Conservation (phyloP, 2,888 invertebrate genomes). For the Dysmachus trigonus region DNA sequence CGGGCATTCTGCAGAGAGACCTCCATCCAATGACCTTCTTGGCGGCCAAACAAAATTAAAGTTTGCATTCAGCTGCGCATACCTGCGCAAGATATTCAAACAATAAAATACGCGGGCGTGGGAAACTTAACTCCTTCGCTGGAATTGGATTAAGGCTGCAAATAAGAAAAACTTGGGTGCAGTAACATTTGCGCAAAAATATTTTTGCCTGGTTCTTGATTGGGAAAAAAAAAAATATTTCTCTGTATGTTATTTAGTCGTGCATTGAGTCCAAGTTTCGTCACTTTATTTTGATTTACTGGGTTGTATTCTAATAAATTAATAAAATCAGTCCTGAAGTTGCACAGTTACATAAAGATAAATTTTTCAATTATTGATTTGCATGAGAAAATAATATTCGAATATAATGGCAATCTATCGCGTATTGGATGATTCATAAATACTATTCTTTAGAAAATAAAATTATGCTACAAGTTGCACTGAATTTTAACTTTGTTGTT, state of each 20-base stretch:
- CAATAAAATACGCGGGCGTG: slow-evolving; percentile 7
- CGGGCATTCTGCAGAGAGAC: neutral
- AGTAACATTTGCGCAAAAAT: neutral
- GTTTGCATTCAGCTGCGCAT: slow-evolving; percentile 4
- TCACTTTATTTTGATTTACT: neutral
- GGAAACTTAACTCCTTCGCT: neutral
- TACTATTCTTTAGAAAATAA: neutral
- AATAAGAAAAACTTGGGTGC: neutral
- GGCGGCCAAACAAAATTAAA: slow-evolving; percentile 13
- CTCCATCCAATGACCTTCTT: slow-evolving; percentile 7
- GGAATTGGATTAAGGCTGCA: neutral
- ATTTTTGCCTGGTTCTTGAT: neutral
- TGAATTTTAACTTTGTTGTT: no score
- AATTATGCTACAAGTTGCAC: neutral
- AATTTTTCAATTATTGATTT: neutral
- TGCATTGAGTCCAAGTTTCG: neutral
- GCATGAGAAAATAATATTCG: neutral
- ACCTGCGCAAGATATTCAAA: neutral
- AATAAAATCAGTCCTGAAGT: neutral
- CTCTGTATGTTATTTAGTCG: neutral
- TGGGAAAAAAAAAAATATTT: neutral
- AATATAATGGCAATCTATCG: neutral
- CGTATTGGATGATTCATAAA: neutral
- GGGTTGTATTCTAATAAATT: neutral
- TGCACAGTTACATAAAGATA: neutral